A percentile compares a stretch with the other conserved stretches of the same genome.
These are phyloP conservation scores for Ondatra zibethicus DNA, from an alignment of 2,113 vertebrate species.

Conservation along the genomic window DNA sequence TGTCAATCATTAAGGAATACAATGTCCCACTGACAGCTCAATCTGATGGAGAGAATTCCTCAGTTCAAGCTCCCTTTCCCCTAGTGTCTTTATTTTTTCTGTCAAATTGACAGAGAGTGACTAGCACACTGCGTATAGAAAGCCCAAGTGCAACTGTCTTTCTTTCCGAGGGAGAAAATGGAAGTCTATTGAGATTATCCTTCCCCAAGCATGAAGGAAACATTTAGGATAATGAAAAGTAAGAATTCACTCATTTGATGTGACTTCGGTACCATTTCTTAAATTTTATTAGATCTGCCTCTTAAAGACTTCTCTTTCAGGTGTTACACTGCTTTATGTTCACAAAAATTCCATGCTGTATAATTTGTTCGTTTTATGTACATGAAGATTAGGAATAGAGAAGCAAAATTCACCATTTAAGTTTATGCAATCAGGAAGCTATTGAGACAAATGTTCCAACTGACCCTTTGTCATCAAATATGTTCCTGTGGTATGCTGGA, in stretches of 20 bases:
- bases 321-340: neutral
- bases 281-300: neutral
- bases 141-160: neutral
- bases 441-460: neutral
- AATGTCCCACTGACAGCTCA: neutral
- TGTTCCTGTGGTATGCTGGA: neutral
- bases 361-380: constrained; percentile 47
- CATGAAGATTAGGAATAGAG: constrained; percentile 38
- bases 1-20: neutral
- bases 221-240: neutral
- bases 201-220: neutral
- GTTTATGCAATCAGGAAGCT: neutral
- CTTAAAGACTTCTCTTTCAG: constrained; percentile 17
- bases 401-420: constrained; percentile 40
- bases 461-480: constrained; percentile 14
- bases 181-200: neutral
- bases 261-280: neutral
- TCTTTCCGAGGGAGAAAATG: neutral
- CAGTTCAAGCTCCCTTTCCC: neutral
- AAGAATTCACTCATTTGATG: neutral
- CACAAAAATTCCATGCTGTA: neutral
- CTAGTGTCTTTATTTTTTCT: neutral
- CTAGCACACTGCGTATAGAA: neutral
- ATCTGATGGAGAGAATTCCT: neutral
- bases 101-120: neutral